Base-by-base conservation (phyloP, 2,888 invertebrate genomes). In the Pherbina coryleti region DNA sequence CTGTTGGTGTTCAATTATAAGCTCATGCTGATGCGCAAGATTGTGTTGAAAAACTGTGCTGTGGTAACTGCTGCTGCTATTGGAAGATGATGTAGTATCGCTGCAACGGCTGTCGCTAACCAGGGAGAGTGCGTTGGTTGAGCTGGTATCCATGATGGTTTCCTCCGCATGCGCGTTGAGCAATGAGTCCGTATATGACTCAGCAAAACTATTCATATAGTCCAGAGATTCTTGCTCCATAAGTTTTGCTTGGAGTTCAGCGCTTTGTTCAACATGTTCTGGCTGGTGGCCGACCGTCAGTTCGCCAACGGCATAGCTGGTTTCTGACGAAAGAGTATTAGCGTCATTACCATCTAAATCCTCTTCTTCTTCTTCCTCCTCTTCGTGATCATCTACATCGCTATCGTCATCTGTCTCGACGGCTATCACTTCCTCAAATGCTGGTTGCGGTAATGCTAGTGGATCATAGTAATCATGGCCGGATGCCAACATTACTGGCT, bases 161-260 rank as follows among this genome's bases (percentile, higher is more conserved):
- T 57, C 37, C 25, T 60, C 37, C n/a, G 25, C 9, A 66, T 74
- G 44, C 5, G 22, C 60, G 22, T 84, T 83, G 3, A 89, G 81
- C 75, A 89, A 81, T 8, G 88, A 84, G 66, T 89, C 74, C 4
- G 74, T 90, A 75, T 89, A 90, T 0, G 90, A 88, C 72, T 90
- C 90, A 5, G 89, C 88, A 82, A 90, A 90, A 55, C 88, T 89
- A 53, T 82, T 84, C 70, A 83, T 82, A 25, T 84, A 89, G 9
- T 77, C 83, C 57, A 64, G 7, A 5, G 67, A 37, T 44, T 74
- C 51, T 19, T 74, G 64, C 19, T 66, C 49, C 17, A 74, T 66
- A 4, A 53, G 34, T 19, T 73, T 57, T 8, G 57, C n/a, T 7
- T 55, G 57, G 1, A 60, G 14, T 44, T 17, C 17, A 73, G 22